phyloP scores from a whole-genome alignment of 2,797 vertebrate genomes.

The Hypotaenidia okinawae region DNA sequence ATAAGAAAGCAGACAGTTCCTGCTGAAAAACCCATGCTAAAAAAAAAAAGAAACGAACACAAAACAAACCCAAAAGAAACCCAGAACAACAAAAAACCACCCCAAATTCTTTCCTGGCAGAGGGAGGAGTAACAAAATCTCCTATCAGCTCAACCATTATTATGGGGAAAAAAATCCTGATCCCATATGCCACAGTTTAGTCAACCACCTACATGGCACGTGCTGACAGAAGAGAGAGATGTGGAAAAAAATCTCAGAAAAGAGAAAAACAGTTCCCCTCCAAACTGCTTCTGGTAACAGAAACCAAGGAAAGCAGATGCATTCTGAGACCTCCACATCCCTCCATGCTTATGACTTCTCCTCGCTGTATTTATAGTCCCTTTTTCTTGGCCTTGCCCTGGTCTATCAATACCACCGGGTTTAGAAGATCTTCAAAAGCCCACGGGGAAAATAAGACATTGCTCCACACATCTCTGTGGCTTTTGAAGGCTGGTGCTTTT shows the following conservation, averaged over 20 bases:
- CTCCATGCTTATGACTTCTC: not conserved
- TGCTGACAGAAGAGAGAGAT: not conserved
- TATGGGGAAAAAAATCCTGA: not conserved
- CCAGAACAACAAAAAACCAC: no score
- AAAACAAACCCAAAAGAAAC: no score
- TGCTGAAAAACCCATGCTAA: not conserved
- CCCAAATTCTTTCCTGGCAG: not conserved
- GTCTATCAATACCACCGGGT: no score
- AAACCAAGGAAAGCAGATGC: not conserved
- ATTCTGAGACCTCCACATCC: not conserved
- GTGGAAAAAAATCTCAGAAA: not conserved
- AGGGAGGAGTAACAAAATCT: not conserved
- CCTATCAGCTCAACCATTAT: not conserved
- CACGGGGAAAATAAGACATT: accelerated
- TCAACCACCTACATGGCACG: not conserved
- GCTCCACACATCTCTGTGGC: not conserved
- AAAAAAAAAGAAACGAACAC: not conserved
- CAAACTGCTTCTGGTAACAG: not conserved
- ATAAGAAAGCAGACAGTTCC: not conserved
- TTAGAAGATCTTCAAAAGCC: not conserved
- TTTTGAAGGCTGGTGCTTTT: not conserved
- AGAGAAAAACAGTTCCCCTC: not conserved
- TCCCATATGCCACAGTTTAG: not conserved
- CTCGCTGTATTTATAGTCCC: not conserved
- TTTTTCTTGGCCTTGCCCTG: not conserved